phyloP scores from a whole-genome alignment of 92 coral and sea anemone genomes.

The Zoanthus solanderi region DNA sequence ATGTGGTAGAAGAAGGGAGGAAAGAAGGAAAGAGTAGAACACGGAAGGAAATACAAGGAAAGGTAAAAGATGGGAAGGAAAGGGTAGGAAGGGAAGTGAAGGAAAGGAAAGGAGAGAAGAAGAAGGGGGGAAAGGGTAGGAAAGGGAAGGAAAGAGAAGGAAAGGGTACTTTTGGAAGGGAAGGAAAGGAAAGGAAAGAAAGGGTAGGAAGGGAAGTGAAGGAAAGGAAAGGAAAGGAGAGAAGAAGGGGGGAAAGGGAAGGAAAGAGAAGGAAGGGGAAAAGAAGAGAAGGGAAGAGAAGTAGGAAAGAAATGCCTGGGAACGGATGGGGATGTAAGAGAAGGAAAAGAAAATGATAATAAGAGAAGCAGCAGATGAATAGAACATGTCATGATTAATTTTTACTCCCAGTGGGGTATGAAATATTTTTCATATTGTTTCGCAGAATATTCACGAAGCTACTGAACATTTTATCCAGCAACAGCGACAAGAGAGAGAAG shows the following conservation, averaged over 20 bases:
- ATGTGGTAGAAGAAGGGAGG: neutral
- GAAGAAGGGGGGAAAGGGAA: neutral
- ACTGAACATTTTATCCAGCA: conserved; percentile 92
- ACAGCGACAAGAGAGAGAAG: conserved; percentile 91
- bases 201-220: neutral
- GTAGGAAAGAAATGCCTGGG: neutral
- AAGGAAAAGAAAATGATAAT: neutral
- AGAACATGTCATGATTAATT: too few relatives aligned
- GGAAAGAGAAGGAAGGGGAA: neutral
- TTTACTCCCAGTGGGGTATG: neutral
- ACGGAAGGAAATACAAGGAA: too few relatives aligned
- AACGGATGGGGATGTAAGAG: neutral
- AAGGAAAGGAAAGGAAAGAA: neutral
- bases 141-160: neutral
- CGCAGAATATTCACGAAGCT: conserved; percentile 95
- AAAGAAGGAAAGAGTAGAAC: neutral
- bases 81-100: neutral
- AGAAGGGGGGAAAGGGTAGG: neutral
- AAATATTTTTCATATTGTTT: neutral
- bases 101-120: neutral
- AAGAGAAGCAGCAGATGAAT: neutral
- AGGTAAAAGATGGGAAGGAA: too few relatives aligned
- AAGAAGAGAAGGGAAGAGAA: neutral
- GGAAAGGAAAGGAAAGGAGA: neutral
- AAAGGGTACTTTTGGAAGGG: neutral